Evolutionary conservation across 2,888 invertebrate genomes (phyloP).

Genomic region (Drosophila bunnanda): DNA sequence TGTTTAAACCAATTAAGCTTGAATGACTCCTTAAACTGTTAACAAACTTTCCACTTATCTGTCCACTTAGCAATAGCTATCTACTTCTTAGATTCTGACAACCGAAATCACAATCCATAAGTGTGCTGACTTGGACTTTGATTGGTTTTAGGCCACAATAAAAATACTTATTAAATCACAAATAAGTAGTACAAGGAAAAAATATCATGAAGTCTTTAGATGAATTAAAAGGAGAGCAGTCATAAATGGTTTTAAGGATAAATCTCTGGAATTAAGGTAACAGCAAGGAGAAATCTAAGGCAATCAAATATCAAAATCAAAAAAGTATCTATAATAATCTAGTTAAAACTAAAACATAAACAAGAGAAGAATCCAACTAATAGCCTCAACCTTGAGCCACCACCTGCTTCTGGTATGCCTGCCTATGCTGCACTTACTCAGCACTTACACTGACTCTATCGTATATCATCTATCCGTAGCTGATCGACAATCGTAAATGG

Average conservation of each 20-base stretch:
- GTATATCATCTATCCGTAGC: slow-evolving; percentile 15
- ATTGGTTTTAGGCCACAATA: not conserved
- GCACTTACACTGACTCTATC: slow-evolving; percentile 15
- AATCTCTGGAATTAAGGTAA: no score
- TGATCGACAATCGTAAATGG: slow-evolving; percentile 41
- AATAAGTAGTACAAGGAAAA: no score
- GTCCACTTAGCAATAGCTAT: not conserved
- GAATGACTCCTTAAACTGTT: slow-evolving; percentile 2
- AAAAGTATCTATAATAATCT: not conserved
- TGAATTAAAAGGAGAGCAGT: not conserved
- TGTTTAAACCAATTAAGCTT: slow-evolving; percentile 9
- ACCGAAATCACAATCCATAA: slow-evolving; percentile 8
- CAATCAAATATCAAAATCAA: not conserved
- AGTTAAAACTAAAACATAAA: no score
- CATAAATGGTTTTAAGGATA: not conserved
- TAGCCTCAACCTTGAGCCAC: not conserved
- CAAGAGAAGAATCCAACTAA: no score
- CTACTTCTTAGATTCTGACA: not conserved
- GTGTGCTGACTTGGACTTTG: slow-evolving; percentile 11
- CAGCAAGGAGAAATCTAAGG: not conserved
- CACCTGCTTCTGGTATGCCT: slow-evolving; percentile 3
- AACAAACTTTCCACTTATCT: slow-evolving; percentile 4
- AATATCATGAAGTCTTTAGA: no score
- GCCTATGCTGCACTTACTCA: slow-evolving; percentile 16
- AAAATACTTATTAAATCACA: not conserved